A percentile compares a stretch with the other conserved stretches of the same genome.
Conservation (phyloP, 2,797 vertebrate genomes). For the Lindbergichthys nudifrons region DNA sequence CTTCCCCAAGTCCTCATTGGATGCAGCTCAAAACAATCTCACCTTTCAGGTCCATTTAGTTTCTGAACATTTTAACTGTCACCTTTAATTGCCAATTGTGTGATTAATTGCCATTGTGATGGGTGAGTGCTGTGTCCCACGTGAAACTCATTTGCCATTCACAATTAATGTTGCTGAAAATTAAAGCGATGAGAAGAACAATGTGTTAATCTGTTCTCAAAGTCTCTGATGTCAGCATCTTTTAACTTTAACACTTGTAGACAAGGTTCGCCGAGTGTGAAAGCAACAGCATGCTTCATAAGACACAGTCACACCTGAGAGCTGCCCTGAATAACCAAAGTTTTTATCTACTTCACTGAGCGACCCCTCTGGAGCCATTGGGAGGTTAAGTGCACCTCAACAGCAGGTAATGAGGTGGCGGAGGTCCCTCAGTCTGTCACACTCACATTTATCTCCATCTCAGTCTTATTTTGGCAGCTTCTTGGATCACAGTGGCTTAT, state of each 20-base stretch:
- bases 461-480: not conserved
- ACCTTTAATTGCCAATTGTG: not conserved
- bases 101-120: not conserved
- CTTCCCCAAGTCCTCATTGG: not conserved
- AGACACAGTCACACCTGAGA: conserved; percentile 53
- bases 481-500: not conserved
- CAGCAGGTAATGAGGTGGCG: conserved; percentile 40
- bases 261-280: conserved; percentile 34
- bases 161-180: conserved; percentile 1
- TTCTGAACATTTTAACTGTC: not conserved
- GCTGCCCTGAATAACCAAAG: conserved; percentile 33
- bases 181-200: not conserved
- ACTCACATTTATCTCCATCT: not conserved
- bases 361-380: conserved; percentile 18
- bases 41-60: not conserved
- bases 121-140: not conserved
- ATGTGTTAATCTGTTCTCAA: conserved; percentile 9
- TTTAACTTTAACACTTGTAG: conserved; percentile 12
- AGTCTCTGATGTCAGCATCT: conserved; percentile 1
- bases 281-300: conserved; percentile 37
- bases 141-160: not conserved
- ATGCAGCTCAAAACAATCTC: not conserved
- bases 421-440: conserved; percentile 9
- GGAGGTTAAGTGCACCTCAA: conserved; percentile 37
- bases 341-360: conserved; percentile 40